Percentiles rank a stretch among this genome's conserved stretches.
Conservation (phyloP, 1,140 invertebrate genomes). For the Drosophila nannoptera region DNA sequence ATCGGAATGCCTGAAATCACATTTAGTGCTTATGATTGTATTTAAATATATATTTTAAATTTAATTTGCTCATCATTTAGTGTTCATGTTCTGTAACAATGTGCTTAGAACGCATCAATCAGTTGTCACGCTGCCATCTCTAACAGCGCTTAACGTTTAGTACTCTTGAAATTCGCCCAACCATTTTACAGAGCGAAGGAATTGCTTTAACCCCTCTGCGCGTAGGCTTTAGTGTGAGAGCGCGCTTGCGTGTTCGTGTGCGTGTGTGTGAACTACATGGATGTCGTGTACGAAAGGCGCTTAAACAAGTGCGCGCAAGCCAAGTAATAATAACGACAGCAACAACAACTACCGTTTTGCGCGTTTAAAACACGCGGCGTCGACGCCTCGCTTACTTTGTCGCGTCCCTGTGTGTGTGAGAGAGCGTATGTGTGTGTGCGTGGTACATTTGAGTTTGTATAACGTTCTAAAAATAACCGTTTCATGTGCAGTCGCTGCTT, state of each 20-base stretch:
- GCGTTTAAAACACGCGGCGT: slow-evolving; percentile 34
- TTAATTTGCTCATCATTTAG: too few species aligned
- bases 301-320: slow-evolving; percentile 48
- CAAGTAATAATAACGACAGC: slow-evolving; percentile 34
- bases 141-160: slow-evolving; percentile 37
- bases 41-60: too few species aligned
- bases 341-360: slow-evolving; percentile 43
- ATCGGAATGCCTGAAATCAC: too few species aligned
- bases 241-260: neutral
- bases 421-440: slow-evolving; percentile 9
- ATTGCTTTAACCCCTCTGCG: slow-evolving; percentile 54
- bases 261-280: slow-evolving; percentile 34
- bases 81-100: neutral
- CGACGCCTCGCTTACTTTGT: slow-evolving; percentile 15
- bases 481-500: slow-evolving; percentile 55
- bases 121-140: slow-evolving; percentile 44
- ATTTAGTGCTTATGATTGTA: too few species aligned
- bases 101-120: neutral
- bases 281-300: slow-evolving; percentile 39
- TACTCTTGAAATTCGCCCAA: slow-evolving; percentile 38
- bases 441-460: slow-evolving; percentile 38
- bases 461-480: slow-evolving; percentile 71
- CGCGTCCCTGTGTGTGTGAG: neutral
- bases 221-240: slow-evolving; percentile 9
- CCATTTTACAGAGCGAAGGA: slow-evolving; percentile 36